Evolutionary conservation across 1,140 invertebrate genomes (phyloP).

Genomic region (Philaenus spumarius): DNA sequence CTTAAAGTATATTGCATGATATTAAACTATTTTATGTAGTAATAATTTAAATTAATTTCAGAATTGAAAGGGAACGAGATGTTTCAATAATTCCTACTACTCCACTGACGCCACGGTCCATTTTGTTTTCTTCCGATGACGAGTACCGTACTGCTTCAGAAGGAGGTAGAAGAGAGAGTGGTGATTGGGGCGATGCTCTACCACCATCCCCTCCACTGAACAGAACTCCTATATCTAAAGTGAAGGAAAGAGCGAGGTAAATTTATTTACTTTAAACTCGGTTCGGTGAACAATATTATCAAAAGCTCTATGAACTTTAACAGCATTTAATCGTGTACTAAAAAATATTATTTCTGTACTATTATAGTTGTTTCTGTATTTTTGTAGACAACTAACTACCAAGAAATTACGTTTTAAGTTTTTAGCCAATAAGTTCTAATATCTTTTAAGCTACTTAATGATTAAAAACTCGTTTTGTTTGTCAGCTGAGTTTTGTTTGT

Average conservation of each 20-base stretch:
- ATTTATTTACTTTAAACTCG: too few species aligned
- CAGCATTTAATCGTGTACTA: too few species aligned
- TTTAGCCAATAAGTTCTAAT: too few species aligned
- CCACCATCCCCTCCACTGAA: conserved; percentile 67
- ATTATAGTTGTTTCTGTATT: too few species aligned
- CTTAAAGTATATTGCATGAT: too few species aligned
- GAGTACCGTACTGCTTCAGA: conserved; percentile 79
- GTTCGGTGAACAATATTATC: too few species aligned
- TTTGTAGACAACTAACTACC: not conserved
- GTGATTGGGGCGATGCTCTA: conserved; percentile 43
- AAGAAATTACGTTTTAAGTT: too few species aligned
- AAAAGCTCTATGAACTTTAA: too few species aligned
- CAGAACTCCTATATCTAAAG: conserved; percentile 62
- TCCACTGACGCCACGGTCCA: conserved; percentile 23
- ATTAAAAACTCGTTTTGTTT: too few species aligned
- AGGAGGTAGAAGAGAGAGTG: conserved; percentile 44
- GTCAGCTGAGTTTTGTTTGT: too few species aligned
- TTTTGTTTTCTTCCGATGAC: conserved; percentile 72
- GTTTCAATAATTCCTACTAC: conserved; percentile 10
- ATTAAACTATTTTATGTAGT: too few species aligned
- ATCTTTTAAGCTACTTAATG: too few species aligned
- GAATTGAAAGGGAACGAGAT: conserved; percentile 19
- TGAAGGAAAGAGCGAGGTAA: conserved; percentile 64
- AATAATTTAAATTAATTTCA: not conserved
- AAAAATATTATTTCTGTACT: not conserved